A percentile compares a stretch with the other conserved stretches of the same genome.
These are phyloP conservation scores for Vulpes ferrilata DNA, from an alignment of 2,113 vertebrate species.

Conservation along the genomic window DNA sequence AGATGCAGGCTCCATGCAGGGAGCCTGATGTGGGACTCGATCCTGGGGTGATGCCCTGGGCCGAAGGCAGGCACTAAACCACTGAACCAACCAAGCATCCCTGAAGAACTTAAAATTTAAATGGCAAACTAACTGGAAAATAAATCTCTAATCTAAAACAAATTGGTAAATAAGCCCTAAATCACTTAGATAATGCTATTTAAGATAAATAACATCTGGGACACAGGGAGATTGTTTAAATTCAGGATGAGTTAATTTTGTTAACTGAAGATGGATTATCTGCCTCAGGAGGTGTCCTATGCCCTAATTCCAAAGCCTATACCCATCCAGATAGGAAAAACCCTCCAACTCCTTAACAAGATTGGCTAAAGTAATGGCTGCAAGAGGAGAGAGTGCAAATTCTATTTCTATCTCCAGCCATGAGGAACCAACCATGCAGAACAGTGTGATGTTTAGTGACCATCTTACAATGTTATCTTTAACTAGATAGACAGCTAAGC, in stretches of 20 bases:
- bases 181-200: slow-evolving; percentile 13
- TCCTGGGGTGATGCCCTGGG: too few relatives aligned
- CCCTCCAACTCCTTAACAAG: not conserved
- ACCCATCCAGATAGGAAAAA: not conserved
- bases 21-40: too few relatives aligned
- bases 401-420: not conserved
- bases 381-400: not conserved
- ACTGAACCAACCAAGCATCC: too few relatives aligned
- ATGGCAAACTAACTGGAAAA: slow-evolving; percentile 62
- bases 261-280: not conserved
- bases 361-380: not conserved
- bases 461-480: not conserved
- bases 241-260: not conserved
- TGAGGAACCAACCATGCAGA: not conserved
- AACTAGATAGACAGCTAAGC: not conserved
- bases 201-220: not conserved
- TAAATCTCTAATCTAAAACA: slow-evolving; percentile 33
- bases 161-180: slow-evolving; percentile 53
- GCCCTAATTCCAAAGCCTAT: not conserved
- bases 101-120: slow-evolving; percentile 41
- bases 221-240: not conserved
- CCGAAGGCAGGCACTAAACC: too few relatives aligned
- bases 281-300: not conserved
- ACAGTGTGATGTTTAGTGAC: not conserved
- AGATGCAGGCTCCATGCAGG: too few relatives aligned